Conservation (phyloP, 2,797 vertebrate species). For the Alectoris magna region DNA sequence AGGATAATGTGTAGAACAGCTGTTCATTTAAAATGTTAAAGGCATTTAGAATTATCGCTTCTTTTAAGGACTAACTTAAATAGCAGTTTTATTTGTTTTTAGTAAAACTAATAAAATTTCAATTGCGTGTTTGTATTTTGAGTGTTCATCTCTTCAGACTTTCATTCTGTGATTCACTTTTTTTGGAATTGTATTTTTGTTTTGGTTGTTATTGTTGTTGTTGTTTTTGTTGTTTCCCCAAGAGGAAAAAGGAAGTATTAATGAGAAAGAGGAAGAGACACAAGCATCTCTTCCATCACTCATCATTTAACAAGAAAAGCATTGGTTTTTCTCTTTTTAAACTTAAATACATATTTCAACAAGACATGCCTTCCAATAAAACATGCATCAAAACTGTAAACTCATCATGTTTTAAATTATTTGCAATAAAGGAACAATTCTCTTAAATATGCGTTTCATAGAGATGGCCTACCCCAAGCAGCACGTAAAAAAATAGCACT, state of each 20-base stretch:
- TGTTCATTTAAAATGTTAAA: not conserved
- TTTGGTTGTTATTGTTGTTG: not conserved
- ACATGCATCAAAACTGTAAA: not conserved
- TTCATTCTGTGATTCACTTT: not conserved
- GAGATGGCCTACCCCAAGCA: not conserved
- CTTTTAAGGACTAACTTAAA: not conserved
- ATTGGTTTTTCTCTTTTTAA: not conserved
- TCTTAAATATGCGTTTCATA: not conserved
- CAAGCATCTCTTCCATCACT: not conserved
- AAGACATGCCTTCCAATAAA: not conserved
- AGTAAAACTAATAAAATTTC: not conserved
- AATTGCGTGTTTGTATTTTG: not conserved
- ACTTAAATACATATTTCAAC: not conserved
- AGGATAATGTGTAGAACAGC: not conserved
- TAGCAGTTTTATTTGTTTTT: not conserved
- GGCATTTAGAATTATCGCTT: not conserved
- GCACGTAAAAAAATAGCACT: not conserved
- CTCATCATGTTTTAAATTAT: not conserved
- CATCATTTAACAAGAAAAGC: not conserved
- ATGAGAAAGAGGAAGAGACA: not conserved
- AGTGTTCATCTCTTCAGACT: not conserved
- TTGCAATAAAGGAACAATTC: not conserved
- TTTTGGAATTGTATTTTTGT: too few species aligned
- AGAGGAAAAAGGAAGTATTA: not conserved
- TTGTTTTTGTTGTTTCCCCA: not conserved